These are phyloP conservation scores for Brachionus calyciflorus DNA, from an alignment of 1,140 invertebrate species.

Conservation along the genomic window DNA sequence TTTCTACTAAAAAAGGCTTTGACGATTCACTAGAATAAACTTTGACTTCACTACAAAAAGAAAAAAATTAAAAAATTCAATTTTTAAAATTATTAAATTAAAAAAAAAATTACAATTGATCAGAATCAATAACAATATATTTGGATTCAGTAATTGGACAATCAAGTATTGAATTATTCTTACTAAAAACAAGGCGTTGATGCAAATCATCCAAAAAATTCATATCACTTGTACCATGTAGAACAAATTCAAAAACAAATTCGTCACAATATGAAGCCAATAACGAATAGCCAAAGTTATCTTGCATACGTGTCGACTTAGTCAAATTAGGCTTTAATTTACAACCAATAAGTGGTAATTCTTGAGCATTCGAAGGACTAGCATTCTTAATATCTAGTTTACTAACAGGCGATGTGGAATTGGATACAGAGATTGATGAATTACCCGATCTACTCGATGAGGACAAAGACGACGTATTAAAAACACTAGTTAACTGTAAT, in stretches of 20 bases:
- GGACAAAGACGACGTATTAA: background rate
- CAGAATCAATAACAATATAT: constrained; percentile 35
- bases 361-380: background rate
- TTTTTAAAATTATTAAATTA: background rate
- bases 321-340: background rate
- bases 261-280: constrained; percentile 31
- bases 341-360: constrained; percentile 7
- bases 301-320: constrained; percentile 1
- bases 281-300: constrained; percentile 31
- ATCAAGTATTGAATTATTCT: constrained; percentile 9
- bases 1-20: constrained; percentile 12
- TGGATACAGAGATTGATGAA: background rate
- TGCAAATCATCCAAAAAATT: background rate
- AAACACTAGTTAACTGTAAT: background rate
- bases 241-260: constrained; percentile 39
- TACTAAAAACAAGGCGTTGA: constrained; percentile 18
- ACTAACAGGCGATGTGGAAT: too few relatives aligned
- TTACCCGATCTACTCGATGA: background rate
- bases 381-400: too few relatives aligned
- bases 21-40: constrained; percentile 31
- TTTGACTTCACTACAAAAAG: constrained; percentile 37
- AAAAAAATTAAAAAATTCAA: background rate
- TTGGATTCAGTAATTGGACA: constrained; percentile 16
- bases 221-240: constrained; percentile 22
- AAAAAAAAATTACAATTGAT: constrained; percentile 44